Percentiles rank a stretch among this genome's conserved stretches.
phyloP scores from a whole-genome alignment of 2,888 invertebrate species.

The Malachius bipustulatus region DNA sequence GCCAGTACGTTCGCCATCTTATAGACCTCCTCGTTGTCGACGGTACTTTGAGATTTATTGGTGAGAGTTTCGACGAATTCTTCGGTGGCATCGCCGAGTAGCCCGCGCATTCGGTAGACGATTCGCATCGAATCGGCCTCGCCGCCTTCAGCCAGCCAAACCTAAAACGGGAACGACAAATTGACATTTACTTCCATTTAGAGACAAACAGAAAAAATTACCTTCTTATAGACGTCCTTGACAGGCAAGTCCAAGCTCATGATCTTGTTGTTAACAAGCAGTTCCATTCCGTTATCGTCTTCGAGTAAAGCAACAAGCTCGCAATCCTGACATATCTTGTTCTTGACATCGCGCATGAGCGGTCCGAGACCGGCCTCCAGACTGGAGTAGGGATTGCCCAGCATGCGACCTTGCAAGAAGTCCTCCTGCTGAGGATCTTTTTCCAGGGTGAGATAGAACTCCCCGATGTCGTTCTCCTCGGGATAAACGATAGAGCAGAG shows the following conservation, averaged over 20 bases:
- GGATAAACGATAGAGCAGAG: conserved; percentile 95
- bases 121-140: conserved; percentile 95
- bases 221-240: conserved; percentile 75
- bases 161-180: conserved; percentile 35
- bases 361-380: conserved; percentile 89
- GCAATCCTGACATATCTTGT: conserved; percentile 96
- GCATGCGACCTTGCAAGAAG: conserved; percentile 92
- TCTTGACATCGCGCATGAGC: conserved; percentile 96
- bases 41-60: conserved; percentile 69
- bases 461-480: conserved; percentile 92
- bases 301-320: conserved; percentile 95
- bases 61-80: conserved; percentile 94
- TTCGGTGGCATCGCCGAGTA: conserved; percentile 96
- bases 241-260: conserved; percentile 94
- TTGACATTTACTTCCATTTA: neutral
- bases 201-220: conserved; percentile 24
- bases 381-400: conserved; percentile 95
- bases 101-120: conserved; percentile 93
- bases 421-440: conserved; percentile 99
- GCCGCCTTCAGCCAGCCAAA: conserved; percentile 83
- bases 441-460: conserved; percentile 91
- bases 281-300: conserved; percentile 97
- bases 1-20: conserved; percentile 78
- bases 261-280: conserved; percentile 95
- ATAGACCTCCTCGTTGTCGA: conserved; percentile 91